phyloP scores from a whole-genome alignment of 2,888 invertebrate species.

The Eubasilissa splendida region DNA sequence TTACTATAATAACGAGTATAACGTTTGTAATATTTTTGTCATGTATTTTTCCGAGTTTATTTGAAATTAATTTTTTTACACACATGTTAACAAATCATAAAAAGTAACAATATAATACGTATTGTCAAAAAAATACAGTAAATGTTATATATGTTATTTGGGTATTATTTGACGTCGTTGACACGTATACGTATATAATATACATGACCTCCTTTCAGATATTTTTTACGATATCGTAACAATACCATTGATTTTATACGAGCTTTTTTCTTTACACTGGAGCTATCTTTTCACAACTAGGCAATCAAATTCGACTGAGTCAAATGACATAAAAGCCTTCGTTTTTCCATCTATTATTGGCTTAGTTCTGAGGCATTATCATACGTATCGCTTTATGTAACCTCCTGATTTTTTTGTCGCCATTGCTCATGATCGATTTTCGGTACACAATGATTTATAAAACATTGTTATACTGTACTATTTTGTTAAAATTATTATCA shows the following conservation, averaged over 20 bases:
- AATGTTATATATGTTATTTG: no score
- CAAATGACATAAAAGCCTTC: neutral
- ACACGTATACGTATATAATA: no score
- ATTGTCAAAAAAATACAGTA: no score
- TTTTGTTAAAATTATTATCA: no score
- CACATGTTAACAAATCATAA: no score
- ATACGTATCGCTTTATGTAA: slow-evolving; percentile 2
- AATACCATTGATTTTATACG: neutral
- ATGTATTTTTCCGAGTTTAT: no score
- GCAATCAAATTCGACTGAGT: slow-evolving; percentile 1
- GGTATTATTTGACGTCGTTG: no score
- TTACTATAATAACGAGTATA: no score
- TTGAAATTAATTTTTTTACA: no score
- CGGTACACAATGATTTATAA: neutral
- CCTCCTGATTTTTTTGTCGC: neutral
- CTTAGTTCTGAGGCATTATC: neutral
- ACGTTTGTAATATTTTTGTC: no score
- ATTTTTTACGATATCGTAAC: neutral
- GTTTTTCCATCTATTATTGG: neutral
- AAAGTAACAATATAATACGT: no score
- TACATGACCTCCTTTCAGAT: neutral
- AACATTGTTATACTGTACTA: no score
- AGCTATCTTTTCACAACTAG: neutral
- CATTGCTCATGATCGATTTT: neutral
- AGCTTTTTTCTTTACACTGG: neutral